phyloP scores from a whole-genome alignment of 2,113 vertebrate species.

The Trematocara macrostoma region DNA sequence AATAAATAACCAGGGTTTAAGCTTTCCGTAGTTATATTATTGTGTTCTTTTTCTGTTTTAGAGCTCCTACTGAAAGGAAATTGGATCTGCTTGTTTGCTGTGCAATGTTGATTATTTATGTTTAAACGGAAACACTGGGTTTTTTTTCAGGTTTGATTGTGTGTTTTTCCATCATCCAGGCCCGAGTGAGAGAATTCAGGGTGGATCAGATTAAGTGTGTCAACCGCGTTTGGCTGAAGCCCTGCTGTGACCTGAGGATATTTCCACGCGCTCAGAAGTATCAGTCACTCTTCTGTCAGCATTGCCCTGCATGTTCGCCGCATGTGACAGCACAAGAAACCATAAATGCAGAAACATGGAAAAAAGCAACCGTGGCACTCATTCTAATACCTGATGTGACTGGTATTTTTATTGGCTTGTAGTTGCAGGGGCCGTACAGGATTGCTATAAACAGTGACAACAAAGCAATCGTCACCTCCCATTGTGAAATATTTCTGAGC shows the following conservation, averaged over 20 bases:
- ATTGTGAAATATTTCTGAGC: neutral
- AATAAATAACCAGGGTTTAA: neutral
- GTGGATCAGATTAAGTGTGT: constrained; percentile 2
- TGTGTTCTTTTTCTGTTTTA: neutral
- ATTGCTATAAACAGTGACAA: neutral
- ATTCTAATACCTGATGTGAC: neutral
- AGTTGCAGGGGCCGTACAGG: neutral
- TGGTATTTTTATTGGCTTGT: neutral
- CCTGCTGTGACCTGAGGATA: neutral
- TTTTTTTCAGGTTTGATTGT: neutral
- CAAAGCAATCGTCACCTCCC: neutral
- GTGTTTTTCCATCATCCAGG: constrained; percentile 7
- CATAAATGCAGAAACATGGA: neutral
- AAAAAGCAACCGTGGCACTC: neutral
- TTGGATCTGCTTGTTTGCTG: neutral
- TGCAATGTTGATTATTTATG: neutral
- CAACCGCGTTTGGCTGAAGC: neutral
- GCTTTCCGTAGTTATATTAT: neutral
- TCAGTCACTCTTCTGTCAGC: neutral
- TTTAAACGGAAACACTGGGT: neutral
- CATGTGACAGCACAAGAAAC: neutral
- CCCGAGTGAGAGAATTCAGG: neutral
- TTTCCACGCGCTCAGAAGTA: neutral
- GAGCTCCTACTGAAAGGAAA: neutral
- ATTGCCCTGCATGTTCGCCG: neutral